A percentile compares a stretch with the other conserved stretches of the same genome.
phyloP scores from a whole-genome alignment of 2,888 invertebrate genomes.

The Synergus laeviventris region DNA sequence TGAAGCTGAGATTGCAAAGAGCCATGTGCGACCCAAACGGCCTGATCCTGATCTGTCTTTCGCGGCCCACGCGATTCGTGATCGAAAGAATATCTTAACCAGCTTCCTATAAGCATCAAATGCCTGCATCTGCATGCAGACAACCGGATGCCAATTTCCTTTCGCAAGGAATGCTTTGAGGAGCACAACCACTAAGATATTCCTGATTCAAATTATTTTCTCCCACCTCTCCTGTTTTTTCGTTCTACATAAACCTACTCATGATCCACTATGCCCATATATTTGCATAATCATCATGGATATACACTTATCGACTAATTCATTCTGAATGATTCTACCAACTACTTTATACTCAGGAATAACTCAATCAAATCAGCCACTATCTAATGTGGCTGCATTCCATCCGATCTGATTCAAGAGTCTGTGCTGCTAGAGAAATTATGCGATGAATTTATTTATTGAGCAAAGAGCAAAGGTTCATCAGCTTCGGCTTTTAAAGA shows the following conservation, averaged over 20 bases:
- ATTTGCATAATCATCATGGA: not conserved
- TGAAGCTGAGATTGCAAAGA: conserved; percentile 34
- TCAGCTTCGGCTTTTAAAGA: too few species aligned
- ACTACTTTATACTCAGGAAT: conserved; percentile 35
- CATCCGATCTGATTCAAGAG: conserved; percentile 10
- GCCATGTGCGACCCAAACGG: conserved; percentile 44
- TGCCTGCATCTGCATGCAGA: not conserved
- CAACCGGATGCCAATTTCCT: conserved; percentile 45
- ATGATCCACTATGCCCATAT: not conserved
- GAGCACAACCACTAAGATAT: not conserved
- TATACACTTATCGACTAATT: not conserved
- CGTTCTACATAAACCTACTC: not conserved
- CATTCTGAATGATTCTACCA: not conserved
- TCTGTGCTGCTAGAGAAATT: not conserved
- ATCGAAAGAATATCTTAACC: conserved; percentile 54
- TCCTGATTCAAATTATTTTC: conserved; percentile 15
- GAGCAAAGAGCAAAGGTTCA: too few species aligned
- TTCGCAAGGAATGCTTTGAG: conserved; percentile 40
- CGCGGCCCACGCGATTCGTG: conserved; percentile 56
- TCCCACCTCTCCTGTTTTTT: not conserved
- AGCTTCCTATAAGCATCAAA: conserved; percentile 29
- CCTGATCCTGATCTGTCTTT: conserved; percentile 47
- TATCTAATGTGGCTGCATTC: conserved; percentile 43
- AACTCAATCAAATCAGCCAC: conserved; percentile 43
- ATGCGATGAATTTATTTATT: conserved; percentile 29